These are phyloP conservation scores for Colius striatus DNA, from an alignment of 2,113 vertebrate species.

Conservation along the genomic window DNA sequence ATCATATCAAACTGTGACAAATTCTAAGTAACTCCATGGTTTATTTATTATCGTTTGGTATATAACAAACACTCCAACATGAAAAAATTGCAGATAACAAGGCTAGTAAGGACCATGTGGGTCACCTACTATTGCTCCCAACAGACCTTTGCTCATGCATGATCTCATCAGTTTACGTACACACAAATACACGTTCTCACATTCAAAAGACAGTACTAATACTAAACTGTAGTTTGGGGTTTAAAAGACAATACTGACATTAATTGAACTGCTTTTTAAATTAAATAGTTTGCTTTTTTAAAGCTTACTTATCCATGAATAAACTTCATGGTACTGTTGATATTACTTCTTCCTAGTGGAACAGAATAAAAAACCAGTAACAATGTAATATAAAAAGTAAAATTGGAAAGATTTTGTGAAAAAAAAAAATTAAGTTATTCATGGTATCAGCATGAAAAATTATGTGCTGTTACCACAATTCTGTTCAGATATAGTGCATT, in stretches of 20 bases:
- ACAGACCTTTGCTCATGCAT: neutral
- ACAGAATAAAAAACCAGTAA: neutral
- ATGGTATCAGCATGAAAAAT: neutral
- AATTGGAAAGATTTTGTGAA: neutral
- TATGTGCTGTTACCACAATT: neutral
- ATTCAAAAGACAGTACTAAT: neutral
- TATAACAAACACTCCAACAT: neutral
- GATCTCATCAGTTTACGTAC: neutral
- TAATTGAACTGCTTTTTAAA: neutral
- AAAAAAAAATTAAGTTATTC: neutral
- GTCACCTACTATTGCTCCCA: neutral
- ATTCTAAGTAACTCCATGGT: neutral
- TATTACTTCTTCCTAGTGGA: neutral
- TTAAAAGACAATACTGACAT: neutral
- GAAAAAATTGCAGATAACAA: neutral
- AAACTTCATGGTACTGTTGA: neutral
- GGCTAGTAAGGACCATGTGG: neutral
- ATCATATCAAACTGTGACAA: neutral
- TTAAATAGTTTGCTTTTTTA: neutral
- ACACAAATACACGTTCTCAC: neutral
- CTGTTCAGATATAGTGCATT: constrained; percentile 1
- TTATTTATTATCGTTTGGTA: neutral
- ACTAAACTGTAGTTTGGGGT: neutral
- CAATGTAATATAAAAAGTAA: neutral
- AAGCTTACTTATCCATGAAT: neutral